Conservation (phyloP, 2,797 vertebrate genomes). For the Heteromormyrus szaboi region DNA sequence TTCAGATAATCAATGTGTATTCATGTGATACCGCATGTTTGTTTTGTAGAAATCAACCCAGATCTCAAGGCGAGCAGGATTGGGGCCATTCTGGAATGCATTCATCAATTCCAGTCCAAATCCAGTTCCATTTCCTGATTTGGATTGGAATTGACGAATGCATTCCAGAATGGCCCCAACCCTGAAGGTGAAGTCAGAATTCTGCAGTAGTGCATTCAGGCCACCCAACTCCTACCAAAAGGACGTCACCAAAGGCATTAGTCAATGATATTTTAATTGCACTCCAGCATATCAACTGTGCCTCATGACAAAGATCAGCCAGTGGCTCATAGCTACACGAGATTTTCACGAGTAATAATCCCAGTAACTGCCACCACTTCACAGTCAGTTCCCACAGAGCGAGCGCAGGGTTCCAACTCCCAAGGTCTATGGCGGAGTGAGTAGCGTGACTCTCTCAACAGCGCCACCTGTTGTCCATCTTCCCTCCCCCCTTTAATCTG, state of each 20-base stretch:
- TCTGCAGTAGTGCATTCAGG: conserved; percentile 15
- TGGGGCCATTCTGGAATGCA: neutral
- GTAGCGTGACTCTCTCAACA: neutral
- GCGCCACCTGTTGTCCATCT: neutral
- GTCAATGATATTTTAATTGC: conserved; percentile 10
- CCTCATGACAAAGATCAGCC: neutral
- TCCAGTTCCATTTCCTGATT: neutral
- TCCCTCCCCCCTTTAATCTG: neutral
- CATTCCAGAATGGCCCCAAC: neutral
- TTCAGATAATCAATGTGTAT: neutral
- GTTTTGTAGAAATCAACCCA: neutral
- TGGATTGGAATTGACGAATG: neutral
- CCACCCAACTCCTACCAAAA: neutral
- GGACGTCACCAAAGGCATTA: neutral
- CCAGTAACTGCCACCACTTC: conserved; percentile 42
- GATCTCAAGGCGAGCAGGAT: neutral
- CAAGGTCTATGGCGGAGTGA: neutral
- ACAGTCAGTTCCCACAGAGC: neutral
- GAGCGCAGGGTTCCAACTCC: neutral
- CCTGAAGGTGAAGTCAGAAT: neutral
- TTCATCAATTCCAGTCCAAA: neutral
- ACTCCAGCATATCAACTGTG: neutral
- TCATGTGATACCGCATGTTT: neutral
- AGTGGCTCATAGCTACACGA: conserved; percentile 6
- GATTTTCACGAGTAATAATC: conserved; percentile 36